Conservation (phyloP, 2,113 vertebrate species). For the Ctenodactylus gundi region DNA sequence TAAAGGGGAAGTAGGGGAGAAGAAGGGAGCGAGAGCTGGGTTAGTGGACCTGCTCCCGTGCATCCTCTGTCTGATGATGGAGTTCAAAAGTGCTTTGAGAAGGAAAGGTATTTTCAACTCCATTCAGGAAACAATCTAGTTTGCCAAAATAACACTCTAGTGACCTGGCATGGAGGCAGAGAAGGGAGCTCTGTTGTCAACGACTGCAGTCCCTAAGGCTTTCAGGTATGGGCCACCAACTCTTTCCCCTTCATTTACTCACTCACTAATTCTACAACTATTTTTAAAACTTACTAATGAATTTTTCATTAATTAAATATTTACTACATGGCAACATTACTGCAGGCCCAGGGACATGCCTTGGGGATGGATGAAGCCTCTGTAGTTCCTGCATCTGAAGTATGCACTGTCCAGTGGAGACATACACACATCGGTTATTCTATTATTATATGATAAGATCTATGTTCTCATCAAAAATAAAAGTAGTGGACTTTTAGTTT, state of each 20-base stretch:
- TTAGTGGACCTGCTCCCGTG: background rate
- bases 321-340: background rate
- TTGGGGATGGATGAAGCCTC: background rate
- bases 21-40: background rate
- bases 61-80: background rate
- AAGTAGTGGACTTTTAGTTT: background rate
- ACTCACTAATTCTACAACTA: background rate
- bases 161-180: background rate
- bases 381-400: background rate
- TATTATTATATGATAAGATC: conserved; percentile 9
- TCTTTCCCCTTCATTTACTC: background rate
- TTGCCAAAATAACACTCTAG: conserved; percentile 17
- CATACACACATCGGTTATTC: background rate
- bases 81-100: background rate
- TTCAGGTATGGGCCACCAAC: background rate
- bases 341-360: background rate
- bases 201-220: background rate
- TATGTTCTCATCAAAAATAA: background rate
- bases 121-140: conserved; percentile 23
- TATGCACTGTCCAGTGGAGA: background rate
- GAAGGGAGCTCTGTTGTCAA: background rate
- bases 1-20: background rate
- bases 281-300: background rate
- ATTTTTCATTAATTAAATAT: background rate
- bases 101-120: background rate